phyloP scores from a whole-genome alignment of 2,113 vertebrate species.

The Sceloporus tristichus region DNA sequence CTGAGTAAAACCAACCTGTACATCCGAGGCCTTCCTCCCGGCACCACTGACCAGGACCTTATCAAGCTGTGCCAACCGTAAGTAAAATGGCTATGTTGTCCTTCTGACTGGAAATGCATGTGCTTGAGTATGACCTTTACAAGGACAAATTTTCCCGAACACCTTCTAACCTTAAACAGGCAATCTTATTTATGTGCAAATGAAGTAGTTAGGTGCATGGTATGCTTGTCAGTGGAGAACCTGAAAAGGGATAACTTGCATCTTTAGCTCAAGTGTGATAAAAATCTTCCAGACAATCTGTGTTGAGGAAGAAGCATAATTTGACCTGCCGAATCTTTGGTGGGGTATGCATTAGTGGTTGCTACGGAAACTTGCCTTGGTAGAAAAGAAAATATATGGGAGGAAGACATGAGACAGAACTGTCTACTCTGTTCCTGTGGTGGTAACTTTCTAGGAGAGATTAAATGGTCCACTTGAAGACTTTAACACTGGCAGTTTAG shows the following conservation, averaged over 20 bases:
- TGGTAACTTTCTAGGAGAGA: background rate
- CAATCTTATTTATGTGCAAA: background rate
- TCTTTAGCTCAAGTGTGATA: constrained; percentile 27
- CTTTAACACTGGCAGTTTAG: constrained; percentile 20
- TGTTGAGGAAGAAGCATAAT: constrained; percentile 9
- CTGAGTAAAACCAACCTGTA: constrained; percentile 99
- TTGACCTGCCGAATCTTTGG: constrained; percentile 22
- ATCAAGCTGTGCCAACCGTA: constrained; percentile 99
- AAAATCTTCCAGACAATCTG: constrained; percentile 35
- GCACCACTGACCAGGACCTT: constrained; percentile 98
- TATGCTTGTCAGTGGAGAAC: background rate
- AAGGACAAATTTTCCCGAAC: constrained; percentile 22
- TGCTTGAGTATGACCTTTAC: background rate
- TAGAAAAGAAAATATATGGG: constrained; percentile 21
- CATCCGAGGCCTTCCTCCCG: constrained; percentile 95
- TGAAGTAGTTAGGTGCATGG: constrained; percentile 30
- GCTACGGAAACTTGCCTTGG: constrained; percentile 30
- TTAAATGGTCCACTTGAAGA: background rate
- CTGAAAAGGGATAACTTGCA: background rate
- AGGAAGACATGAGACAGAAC: background rate
- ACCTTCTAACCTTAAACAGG: constrained; percentile 9
- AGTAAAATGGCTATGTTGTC: constrained; percentile 69
- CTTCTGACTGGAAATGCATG: background rate
- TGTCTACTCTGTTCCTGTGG: background rate
- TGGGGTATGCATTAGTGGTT: constrained; percentile 5